phyloP scores from a whole-genome alignment of 2,888 invertebrate genomes.

The Limenitis camilla region DNA sequence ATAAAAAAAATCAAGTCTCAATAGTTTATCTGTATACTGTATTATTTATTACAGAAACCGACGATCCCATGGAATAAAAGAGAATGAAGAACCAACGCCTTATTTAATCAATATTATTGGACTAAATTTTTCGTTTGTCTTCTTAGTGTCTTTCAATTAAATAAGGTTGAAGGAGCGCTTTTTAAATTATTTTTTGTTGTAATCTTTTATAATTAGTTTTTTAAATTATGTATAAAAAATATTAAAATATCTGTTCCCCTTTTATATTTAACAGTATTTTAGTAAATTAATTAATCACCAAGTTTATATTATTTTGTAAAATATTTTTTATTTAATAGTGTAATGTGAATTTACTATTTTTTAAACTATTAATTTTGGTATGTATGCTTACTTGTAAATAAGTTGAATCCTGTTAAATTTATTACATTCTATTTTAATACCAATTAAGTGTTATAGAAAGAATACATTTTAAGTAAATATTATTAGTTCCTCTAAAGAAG shows the following conservation, averaged over 20 bases:
- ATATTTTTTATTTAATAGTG: not conserved
- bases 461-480: slow-evolving; percentile 57
- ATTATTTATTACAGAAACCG: slow-evolving; percentile 7
- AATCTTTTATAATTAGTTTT: too few species aligned
- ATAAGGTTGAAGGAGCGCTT: too few species aligned
- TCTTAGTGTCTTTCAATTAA: not conserved
- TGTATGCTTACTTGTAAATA: slow-evolving; percentile 57
- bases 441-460: slow-evolving; percentile 68
- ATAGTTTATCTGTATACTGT: not conserved
- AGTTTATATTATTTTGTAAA: too few species aligned
- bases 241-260: too few species aligned
- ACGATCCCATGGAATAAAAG: slow-evolving; percentile 6
- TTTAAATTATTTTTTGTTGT: too few species aligned
- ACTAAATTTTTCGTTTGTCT: not conserved
- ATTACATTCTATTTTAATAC: slow-evolving; percentile 73
- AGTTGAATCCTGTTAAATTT: slow-evolving; percentile 72
- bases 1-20: too few species aligned
- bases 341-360: not conserved
- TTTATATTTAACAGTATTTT: too few species aligned
- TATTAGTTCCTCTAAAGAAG: slow-evolving; percentile 46
- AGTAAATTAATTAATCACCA: too few species aligned
- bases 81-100: slow-evolving; percentile 16
- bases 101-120: slow-evolving; percentile 10
- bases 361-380: slow-evolving; percentile 13
- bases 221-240: too few species aligned